phyloP scores from a whole-genome alignment of 2,888 invertebrate genomes.

The Epinotia bilunana region DNA sequence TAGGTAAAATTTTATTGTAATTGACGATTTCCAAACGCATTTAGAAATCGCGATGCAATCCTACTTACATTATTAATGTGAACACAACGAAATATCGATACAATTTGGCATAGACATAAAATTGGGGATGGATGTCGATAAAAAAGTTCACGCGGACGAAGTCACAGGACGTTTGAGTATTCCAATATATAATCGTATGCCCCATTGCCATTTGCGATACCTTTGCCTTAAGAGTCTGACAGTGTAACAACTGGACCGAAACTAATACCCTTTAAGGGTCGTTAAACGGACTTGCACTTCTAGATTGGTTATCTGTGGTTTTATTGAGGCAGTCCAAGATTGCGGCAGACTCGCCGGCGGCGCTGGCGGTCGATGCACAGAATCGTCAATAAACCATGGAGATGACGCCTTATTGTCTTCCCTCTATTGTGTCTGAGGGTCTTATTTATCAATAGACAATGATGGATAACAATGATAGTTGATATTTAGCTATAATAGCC shows the following conservation, averaged over 20 bases:
- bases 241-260: conserved; percentile 28
- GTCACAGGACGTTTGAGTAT: too few species aligned
- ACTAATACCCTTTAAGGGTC: conserved; percentile 41
- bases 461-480: conserved; percentile 10
- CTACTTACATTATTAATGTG: too few species aligned
- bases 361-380: conserved; percentile 75
- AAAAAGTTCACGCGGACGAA: too few species aligned
- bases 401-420: conserved; percentile 47
- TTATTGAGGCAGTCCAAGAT: conserved; percentile 70
- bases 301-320: conserved; percentile 61
- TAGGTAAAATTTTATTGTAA: too few species aligned
- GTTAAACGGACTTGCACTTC: conserved; percentile 51
- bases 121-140: too few species aligned
- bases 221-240: neutral
- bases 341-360: conserved; percentile 77
- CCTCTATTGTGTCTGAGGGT: conserved; percentile 32
- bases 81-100: too few species aligned
- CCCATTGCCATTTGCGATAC: neutral
- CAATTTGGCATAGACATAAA: too few species aligned
- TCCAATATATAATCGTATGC: too few species aligned
- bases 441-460: conserved; percentile 30
- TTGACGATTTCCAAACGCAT: too few species aligned
- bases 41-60: too few species aligned
- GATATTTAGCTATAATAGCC: neutral
- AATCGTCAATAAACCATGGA: conserved; percentile 55